Base-by-base conservation (phyloP, 2,888 invertebrate genomes). In the Orthosia cruda region DNA sequence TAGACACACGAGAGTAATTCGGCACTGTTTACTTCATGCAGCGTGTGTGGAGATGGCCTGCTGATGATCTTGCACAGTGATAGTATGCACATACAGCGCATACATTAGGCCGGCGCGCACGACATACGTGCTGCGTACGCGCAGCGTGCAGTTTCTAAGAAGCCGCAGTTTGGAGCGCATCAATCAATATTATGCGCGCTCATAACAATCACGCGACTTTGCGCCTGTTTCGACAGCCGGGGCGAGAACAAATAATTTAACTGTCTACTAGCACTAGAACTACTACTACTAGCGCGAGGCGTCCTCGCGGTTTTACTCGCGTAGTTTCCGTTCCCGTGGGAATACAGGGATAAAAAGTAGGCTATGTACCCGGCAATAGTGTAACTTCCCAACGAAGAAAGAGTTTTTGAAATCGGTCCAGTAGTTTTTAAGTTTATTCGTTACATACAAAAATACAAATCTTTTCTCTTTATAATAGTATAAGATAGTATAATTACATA, bases 111-210 rank as follows among this genome's bases (percentile, higher is more conserved):
- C 32, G n/a, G 13, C 15, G 15, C 63, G 13, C 58, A 68, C 49
- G 61, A 20, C 4, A 45, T 49, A 26, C 18, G 13, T 23, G 49
- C 55, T n/a, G 40, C 54, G n/a, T 50, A 64, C 15, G 59, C n/a
- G 47, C 20, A 13, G 23, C 52, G 32, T 26, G 63, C 20, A 7
- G 54, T 74, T 74, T 74, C 70, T 70, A 70, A 73, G 58, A 77
- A 78, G 20, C 26, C 55, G 52, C 74, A 67, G 64, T 72, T 83
- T 26, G 54, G 71, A 62, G 75, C 61, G 69, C 67, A 72, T 72
- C 50, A 71, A 49, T n/a, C n/a, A n/a, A n/a, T n/a, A n/a, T n/a
- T 58, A 74, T 81, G 65, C 73, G 64, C 66, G 54, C 18, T 62
- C n/a, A 52, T 47, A 59, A 55, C 13, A 13, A 45, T 49, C 72